These are phyloP conservation scores for Etheostoma nigrum DNA, from an alignment of 2,797 vertebrate species.

Conservation along the genomic window DNA sequence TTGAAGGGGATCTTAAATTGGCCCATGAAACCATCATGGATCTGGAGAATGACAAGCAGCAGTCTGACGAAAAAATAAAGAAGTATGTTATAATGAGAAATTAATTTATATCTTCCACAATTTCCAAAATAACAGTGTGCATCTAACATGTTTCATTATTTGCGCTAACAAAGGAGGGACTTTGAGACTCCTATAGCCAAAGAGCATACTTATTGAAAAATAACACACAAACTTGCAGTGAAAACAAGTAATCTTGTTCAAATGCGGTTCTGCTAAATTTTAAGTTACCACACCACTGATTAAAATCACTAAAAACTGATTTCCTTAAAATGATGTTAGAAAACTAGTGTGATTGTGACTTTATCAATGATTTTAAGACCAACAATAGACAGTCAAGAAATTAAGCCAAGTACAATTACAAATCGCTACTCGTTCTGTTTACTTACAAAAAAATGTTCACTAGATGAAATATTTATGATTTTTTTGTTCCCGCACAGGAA, in stretches of 20 bases:
- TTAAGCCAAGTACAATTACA: background rate
- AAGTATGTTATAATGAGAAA: slow-evolving; percentile 76
- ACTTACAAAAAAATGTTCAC: background rate
- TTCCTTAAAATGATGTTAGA: background rate
- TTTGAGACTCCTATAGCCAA: background rate
- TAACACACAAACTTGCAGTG: background rate
- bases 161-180: too few relatives aligned
- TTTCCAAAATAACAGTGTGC: too few relatives aligned
- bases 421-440: background rate
- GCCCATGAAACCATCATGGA: slow-evolving; percentile 88
- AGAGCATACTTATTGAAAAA: background rate
- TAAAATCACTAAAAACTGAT: background rate
- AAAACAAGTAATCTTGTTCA: slow-evolving; percentile 2
- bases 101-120: too few relatives aligned
- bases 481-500: slow-evolving; percentile 78
- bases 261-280: background rate
- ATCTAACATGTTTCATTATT: too few relatives aligned
- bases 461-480: background rate
- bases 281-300: background rate
- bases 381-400: background rate
- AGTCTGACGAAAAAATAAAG: slow-evolving; percentile 89
- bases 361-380: background rate
- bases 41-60: slow-evolving; percentile 89
- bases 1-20: slow-evolving; percentile 91
- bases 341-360: background rate